These are phyloP conservation scores for Hydrozoanthus gracilis DNA, from an alignment of 92 coral and sea anemone genomes.

Conservation along the genomic window DNA sequence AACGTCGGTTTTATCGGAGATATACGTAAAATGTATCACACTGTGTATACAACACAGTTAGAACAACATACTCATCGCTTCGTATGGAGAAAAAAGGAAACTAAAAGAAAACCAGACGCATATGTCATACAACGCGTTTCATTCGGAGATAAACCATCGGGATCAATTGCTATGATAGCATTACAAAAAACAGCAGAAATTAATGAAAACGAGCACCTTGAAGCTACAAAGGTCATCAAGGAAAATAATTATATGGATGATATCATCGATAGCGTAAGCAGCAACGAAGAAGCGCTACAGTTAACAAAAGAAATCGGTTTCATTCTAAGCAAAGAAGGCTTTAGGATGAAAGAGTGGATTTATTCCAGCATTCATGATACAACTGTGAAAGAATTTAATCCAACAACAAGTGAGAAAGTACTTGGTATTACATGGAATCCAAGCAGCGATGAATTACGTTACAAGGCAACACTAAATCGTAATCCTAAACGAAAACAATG, in stretches of 20 bases:
- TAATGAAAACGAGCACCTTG: slow-evolving; percentile 28
- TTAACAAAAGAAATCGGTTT: slow-evolving; percentile 47
- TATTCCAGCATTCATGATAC: neutral
- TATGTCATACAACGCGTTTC: slow-evolving; percentile 22
- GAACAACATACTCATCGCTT: neutral
- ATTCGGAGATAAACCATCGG: slow-evolving; percentile 28
- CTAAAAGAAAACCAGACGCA: slow-evolving; percentile 16
- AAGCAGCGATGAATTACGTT: slow-evolving; percentile 46
- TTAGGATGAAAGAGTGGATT: slow-evolving; percentile 62
- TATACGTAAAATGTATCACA: neutral
- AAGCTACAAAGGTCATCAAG: slow-evolving; percentile 40
- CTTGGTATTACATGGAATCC: slow-evolving; percentile 48
- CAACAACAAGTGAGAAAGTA: slow-evolving; percentile 47
- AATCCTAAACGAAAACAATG: slow-evolving; percentile 44
- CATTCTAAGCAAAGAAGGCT: slow-evolving; percentile 49
- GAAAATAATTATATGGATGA: slow-evolving; percentile 56
- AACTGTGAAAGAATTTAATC: neutral
- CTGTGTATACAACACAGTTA: neutral
- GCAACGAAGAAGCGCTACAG: slow-evolving; percentile 31
- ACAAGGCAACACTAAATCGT: slow-evolving; percentile 44
- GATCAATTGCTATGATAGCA: slow-evolving; percentile 44
- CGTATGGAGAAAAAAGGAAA: neutral
- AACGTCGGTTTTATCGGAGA: neutral
- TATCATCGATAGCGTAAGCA: slow-evolving; percentile 41
- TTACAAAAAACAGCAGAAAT: slow-evolving; percentile 46